Percentiles rank a stretch among this genome's conserved stretches.
These are phyloP conservation scores for Cricetomys ansorgei DNA, from an alignment of 2,113 vertebrate species.

Conservation along the genomic window DNA sequence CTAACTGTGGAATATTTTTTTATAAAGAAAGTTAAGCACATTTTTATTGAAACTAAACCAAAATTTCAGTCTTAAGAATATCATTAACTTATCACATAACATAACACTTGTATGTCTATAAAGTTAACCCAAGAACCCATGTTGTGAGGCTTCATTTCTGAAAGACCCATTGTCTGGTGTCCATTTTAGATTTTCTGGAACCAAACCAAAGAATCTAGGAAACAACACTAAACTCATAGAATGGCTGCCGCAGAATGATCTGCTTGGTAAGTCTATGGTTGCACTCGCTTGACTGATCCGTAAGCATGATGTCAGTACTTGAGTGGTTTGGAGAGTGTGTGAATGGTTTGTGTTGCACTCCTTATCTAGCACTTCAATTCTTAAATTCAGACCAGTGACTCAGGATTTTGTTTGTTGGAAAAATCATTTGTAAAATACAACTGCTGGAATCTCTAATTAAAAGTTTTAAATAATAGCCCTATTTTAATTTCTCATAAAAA, in stretches of 20 bases:
- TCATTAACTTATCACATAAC: background rate
- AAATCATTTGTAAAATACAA: background rate
- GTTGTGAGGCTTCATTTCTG: background rate
- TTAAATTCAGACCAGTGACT: background rate
- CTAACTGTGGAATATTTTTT: background rate
- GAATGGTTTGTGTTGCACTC: background rate
- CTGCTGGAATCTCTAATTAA: background rate
- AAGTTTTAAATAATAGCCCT: background rate
- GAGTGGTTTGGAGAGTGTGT: background rate
- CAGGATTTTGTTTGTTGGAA: background rate
- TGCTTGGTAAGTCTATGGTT: slow-evolving; percentile 91
- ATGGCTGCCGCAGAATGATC: slow-evolving; percentile 98
- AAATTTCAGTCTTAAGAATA: background rate
- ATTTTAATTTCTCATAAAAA: slow-evolving; percentile 32
- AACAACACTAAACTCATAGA: slow-evolving; percentile 98
- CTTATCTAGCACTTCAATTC: background rate
- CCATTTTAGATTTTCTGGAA: slow-evolving; percentile 94
- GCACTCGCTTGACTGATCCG: background rate
- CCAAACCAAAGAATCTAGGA: slow-evolving; percentile 94
- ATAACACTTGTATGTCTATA: background rate
- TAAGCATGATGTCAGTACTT: background rate
- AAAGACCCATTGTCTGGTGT: slow-evolving; percentile 15
- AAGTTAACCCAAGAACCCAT: background rate
- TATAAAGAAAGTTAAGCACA: background rate
- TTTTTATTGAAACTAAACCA: background rate